Base-by-base conservation (phyloP, 2,888 invertebrate genomes). In the Cabera pusaria region DNA sequence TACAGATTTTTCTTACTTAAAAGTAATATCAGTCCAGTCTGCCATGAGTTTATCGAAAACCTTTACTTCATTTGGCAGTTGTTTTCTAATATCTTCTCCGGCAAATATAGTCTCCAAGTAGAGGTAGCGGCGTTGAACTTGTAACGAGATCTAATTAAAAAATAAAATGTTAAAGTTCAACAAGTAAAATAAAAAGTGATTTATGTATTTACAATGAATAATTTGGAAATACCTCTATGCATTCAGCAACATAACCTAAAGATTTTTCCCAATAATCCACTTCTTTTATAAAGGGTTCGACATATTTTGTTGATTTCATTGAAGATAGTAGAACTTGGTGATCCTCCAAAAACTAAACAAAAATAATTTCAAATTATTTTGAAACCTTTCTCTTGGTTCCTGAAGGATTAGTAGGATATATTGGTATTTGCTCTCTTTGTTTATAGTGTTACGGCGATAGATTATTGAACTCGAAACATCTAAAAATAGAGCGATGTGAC, bases 221-320 rank as follows among this genome's bases (percentile, higher is more conserved):
- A 20, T n/a, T 7, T 29, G 6, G 3, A 9, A 49, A 44, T 64
- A 92, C 90, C 82, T 97, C 97, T 22, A 97, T 89, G 29, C 94
- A 93, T 76, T 97, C 97, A 42, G 93, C 92, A 4, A 97, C 92
- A 44, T 93, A 93, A 1, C 96, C 95, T 38, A 97, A 81, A 0
- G 94, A 92, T 57, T 94, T 92, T 75, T 97, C 97, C 96, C 97
- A 97, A 65, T 93, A 92, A 64, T 97, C 95, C 0, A 97, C 96
- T 67, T 94, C 93, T 64, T 92, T 91, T 21, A 93, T 92, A 70
- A 97, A 97, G 0, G 97, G 96, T 65, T 96, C 95, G 0, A 96
- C 96, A 77, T 94, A 95, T 64, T 93, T 92, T 0, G 96, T 96
- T 0, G 96, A 93, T 73, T 97, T 97, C 95, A 97, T 96, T 0